A percentile compares a stretch with the other conserved stretches of the same genome.
These are phyloP conservation scores for Aproaerema taeniolella DNA, from an alignment of 2,888 invertebrate genomes.

Conservation along the genomic window DNA sequence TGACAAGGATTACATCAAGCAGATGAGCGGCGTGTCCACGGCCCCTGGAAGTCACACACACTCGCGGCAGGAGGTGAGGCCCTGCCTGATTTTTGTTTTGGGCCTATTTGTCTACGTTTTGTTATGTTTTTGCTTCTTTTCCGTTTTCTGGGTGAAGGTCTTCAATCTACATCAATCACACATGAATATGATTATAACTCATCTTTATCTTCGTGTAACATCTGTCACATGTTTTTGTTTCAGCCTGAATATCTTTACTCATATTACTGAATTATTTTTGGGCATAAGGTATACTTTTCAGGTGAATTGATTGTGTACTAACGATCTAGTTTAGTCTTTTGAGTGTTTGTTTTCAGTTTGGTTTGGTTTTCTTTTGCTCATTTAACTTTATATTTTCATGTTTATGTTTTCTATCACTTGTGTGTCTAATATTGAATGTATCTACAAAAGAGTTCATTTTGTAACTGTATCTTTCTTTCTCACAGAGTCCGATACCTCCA, in stretches of 20 bases:
- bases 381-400: constrained; percentile 15
- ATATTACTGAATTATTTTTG: constrained; percentile 57
- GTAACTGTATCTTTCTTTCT: too few species aligned
- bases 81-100: constrained; percentile 24
- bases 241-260: constrained; percentile 73
- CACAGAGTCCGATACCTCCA: constrained; percentile 83
- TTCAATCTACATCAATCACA: constrained; percentile 28
- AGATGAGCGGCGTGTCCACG: constrained; percentile 75
- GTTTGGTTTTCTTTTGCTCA: constrained; percentile 12
- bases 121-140: constrained; percentile 34
- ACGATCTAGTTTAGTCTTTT: constrained; percentile 23
- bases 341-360: constrained; percentile 13
- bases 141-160: constrained; percentile 40
- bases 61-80: constrained; percentile 73
- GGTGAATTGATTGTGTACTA: constrained; percentile 23
- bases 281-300: constrained; percentile 30
- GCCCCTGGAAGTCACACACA: constrained; percentile 53
- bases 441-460: too few species aligned
- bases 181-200: too few species aligned
- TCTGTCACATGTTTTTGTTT: constrained; percentile 59
- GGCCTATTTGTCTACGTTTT: constrained; percentile 24
- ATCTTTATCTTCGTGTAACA: constrained; percentile 26
- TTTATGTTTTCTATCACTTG: constrained; percentile 15
- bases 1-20: constrained; percentile 93
- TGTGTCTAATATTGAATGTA: too few species aligned